These are phyloP conservation scores for Drosophila tropicalis DNA, from an alignment of 1,140 invertebrate genomes.

Conservation along the genomic window DNA sequence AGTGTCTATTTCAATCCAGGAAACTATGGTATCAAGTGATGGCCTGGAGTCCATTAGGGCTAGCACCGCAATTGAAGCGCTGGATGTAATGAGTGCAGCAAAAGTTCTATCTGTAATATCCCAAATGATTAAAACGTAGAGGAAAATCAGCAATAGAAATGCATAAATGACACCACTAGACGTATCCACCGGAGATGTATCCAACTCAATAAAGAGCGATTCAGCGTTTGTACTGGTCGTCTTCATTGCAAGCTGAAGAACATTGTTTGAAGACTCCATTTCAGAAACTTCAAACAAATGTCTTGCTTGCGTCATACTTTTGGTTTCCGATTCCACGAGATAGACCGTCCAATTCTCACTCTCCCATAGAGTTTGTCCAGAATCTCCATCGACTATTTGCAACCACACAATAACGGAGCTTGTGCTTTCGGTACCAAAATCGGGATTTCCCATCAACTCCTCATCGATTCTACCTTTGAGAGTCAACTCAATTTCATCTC, in stretches of 20 bases:
- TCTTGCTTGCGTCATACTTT: background rate
- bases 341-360: background rate
- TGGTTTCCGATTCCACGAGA: background rate
- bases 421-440: background rate
- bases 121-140: slow-evolving; percentile 93
- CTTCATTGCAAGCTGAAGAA: background rate
- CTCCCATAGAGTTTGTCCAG: background rate
- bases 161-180: slow-evolving; percentile 87
- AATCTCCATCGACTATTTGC: background rate
- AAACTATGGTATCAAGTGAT: slow-evolving; percentile 87
- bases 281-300: background rate
- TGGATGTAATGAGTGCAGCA: slow-evolving; percentile 90
- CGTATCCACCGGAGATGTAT: slow-evolving; percentile 9
- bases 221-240: background rate
- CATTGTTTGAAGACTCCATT: no score
- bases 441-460: background rate
- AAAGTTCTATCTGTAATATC: slow-evolving; percentile 91
- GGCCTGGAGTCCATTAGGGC: slow-evolving; percentile 89
- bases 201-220: slow-evolving; percentile 24
- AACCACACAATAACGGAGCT: background rate
- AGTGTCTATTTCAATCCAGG: slow-evolving; percentile 94
- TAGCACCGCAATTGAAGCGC: slow-evolving; percentile 88
- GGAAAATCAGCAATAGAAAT: slow-evolving; percentile 86
- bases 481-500: background rate
- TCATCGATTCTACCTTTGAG: background rate